Evolutionary conservation across 2,797 vertebrate genomes (phyloP).

Genomic region (Siniperca obscura): DNA sequence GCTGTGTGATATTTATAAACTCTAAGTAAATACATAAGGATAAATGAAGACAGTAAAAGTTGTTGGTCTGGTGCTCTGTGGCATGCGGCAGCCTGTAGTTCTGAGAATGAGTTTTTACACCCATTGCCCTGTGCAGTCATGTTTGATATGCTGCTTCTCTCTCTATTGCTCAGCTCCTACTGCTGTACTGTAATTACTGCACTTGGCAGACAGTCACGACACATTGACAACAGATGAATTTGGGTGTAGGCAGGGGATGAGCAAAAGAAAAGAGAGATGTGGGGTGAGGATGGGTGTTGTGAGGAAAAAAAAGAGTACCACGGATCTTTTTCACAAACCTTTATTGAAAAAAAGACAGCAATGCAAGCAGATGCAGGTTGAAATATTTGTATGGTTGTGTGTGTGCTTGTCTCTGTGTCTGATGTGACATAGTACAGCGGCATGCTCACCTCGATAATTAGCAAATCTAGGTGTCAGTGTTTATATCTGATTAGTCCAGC

Average conservation of each 20-base stretch:
- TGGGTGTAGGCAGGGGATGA: conserved; percentile 56
- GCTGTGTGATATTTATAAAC: conserved; percentile 19
- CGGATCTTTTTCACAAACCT: conserved; percentile 5
- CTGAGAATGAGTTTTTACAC: conserved; percentile 52
- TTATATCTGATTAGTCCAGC: not conserved
- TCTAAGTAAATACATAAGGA: conserved; percentile 24
- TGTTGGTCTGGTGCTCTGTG: conserved; percentile 42
- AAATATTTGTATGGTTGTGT: not conserved
- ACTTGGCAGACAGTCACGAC: conserved; percentile 80
- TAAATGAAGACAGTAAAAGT: conserved; percentile 22
- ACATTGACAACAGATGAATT: conserved; percentile 72
- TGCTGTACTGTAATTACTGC: conserved; percentile 78
- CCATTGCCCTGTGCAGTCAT: conserved; percentile 64
- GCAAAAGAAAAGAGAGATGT: conserved; percentile 50
- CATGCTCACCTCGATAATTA: conserved; percentile 3
- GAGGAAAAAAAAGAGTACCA: conserved; percentile 29
- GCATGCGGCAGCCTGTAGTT: conserved; percentile 36
- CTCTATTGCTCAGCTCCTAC: conserved; percentile 67
- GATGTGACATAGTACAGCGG: not conserved
- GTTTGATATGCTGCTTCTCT: conserved; percentile 72
- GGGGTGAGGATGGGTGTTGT: conserved; percentile 31
- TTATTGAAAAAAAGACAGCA: conserved; percentile 10
- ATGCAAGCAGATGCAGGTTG: not conserved
- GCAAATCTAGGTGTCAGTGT: not conserved
- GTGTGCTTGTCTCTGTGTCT: conserved; percentile 9